Percentiles rank a stretch among this genome's conserved stretches.
These are phyloP conservation scores for Muraenolepis orangiensis DNA, from an alignment of 2,797 vertebrate species.

Conservation along the genomic window DNA sequence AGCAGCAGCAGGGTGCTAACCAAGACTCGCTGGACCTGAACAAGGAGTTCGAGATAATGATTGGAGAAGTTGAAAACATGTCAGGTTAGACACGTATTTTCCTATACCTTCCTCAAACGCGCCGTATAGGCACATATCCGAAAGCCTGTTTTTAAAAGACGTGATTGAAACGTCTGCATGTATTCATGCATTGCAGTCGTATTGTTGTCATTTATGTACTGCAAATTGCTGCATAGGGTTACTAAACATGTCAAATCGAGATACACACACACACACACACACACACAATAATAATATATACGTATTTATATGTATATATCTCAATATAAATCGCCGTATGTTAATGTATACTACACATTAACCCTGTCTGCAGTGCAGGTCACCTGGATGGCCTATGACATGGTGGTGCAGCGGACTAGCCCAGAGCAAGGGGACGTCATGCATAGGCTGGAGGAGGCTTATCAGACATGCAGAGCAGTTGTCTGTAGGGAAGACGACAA, in stretches of 20 bases:
- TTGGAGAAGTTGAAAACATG: slow-evolving; percentile 60
- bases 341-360: background rate
- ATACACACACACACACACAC: too few relatives aligned
- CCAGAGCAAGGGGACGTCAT: slow-evolving; percentile 68
- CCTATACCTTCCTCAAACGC: background rate
- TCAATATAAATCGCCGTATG: background rate
- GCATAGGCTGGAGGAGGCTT: slow-evolving; percentile 70
- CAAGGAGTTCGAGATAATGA: slow-evolving; percentile 64
- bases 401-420: slow-evolving; percentile 75
- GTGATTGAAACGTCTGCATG: background rate
- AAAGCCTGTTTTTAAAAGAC: background rate
- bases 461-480: slow-evolving; percentile 68
- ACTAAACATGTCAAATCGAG: too few relatives aligned
- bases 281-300: too few relatives aligned
- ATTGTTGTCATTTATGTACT: background rate
- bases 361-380: slow-evolving; percentile 70
- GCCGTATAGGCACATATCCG: background rate
- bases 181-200: background rate
- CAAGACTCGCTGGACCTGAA: slow-evolving; percentile 47
- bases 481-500: slow-evolving; percentile 30
- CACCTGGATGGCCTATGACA: slow-evolving; percentile 83
- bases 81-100: slow-evolving; percentile 49
- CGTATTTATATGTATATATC: background rate
- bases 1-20: background rate
- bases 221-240: too few relatives aligned